Conservation (phyloP, 2,113 vertebrate genomes). For the Tetrax tetrax region DNA sequence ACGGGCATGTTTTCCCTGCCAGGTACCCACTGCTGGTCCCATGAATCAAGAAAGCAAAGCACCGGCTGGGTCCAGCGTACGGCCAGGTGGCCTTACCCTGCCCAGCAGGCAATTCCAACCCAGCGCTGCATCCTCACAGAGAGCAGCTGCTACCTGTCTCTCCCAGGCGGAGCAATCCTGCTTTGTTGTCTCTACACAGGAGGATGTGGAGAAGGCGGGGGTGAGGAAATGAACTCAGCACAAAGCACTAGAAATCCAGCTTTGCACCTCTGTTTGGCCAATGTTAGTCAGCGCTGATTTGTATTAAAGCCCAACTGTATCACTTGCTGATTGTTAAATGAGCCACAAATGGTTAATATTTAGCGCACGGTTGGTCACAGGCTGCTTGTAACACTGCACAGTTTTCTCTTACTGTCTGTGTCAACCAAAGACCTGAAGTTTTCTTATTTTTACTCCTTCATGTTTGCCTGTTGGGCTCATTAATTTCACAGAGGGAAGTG, state of each 20-base stretch:
- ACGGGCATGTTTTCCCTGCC: background rate
- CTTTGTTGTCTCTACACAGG: background rate
- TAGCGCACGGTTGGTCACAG: background rate
- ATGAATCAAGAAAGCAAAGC: background rate
- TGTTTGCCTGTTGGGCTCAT: background rate
- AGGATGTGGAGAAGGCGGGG: background rate
- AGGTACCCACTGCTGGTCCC: background rate
- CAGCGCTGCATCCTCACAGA: background rate
- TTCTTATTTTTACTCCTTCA: background rate
- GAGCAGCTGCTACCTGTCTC: background rate
- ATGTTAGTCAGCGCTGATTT: background rate
- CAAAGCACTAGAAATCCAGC: background rate
- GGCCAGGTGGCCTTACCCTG: background rate
- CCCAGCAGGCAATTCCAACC: background rate
- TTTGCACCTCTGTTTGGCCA: background rate
- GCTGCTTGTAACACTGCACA: background rate
- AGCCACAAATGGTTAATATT: background rate
- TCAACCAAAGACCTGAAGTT: background rate
- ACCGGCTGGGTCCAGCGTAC: fast-evolving
- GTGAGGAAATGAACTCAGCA: background rate
- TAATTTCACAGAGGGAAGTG: background rate
- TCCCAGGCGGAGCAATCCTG: fast-evolving
- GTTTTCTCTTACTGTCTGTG: background rate
- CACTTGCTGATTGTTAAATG: background rate
- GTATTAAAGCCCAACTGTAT: background rate